Evolutionary conservation across 2,888 invertebrate species (phyloP), one percentile per base, ranked within the genome.

Genomic region (Leucoma salicis): DNA sequence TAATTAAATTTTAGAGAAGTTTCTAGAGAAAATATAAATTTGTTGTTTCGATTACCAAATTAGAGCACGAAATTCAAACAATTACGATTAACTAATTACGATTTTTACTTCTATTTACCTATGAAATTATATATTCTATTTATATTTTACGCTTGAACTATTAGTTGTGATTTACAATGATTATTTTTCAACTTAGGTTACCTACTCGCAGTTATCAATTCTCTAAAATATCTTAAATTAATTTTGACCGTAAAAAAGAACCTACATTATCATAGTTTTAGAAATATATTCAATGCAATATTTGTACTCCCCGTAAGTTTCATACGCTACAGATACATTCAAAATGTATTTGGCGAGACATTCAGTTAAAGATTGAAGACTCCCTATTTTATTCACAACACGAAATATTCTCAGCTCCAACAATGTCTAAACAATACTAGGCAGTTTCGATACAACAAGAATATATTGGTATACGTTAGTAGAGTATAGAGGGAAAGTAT

Each of bases 381-480:
- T 37, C 29, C 18, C 45, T 54, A 37, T 49, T 54, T 54, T 59
- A 57, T 57, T 59, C 49, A 57, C 39, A 46, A 36, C 39, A 33
- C 35, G 38, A 49, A 47, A 43, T 51, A 61, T 52, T 53, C 53
- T 43, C 44, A 40, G 46, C 37, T 16, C 46, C 35, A 46, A 38
- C 38, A 16, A 38, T 47, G 39, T 54, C 54, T 43, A 58, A 64
- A 53, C 59, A 62, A 59, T 57, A 47, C 44, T 46, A 57, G 53
- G 57, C 57, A 52, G 53, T 49, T 53, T 59, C 61, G 58, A 63
- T 49, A 60, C 59, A 66, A 65, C 63, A 63, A 69, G 66, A 77
- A 78, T 76, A 79, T 75, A 74, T 74, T 61, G 70, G 68, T 63
- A 62, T 72, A 73, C 74, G 74, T 76, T 72, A 68, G 70, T 61